These are phyloP conservation scores for Lucilia cuprina DNA, from an alignment of 1,140 invertebrate genomes.

Conservation along the genomic window DNA sequence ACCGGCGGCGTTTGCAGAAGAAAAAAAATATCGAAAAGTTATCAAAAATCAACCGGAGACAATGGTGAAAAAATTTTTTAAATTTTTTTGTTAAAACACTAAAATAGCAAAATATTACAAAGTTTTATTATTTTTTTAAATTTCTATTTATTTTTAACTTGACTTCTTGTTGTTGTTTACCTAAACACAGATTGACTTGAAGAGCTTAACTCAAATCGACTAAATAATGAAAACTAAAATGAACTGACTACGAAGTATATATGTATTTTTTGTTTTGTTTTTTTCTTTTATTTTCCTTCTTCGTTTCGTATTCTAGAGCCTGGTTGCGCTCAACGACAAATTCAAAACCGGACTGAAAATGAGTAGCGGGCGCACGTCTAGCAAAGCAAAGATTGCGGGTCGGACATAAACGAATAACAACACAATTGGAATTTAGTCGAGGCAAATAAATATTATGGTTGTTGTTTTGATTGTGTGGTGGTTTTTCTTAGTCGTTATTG, in stretches of 20 bases:
- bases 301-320: background rate
- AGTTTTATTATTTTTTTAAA: no score
- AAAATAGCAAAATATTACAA: no score
- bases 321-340: slow-evolving; percentile 49
- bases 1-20: background rate
- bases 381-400: slow-evolving; percentile 13
- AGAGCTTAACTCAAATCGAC: background rate
- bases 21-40: no score
- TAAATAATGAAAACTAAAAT: background rate
- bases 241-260: background rate
- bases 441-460: background rate
- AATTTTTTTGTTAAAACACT: no score
- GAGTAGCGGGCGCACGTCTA: slow-evolving; percentile 43
- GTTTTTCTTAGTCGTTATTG: background rate
- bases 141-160: no score
- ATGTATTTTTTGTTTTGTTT: background rate
- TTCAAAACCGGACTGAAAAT: slow-evolving; percentile 59
- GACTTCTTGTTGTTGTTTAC: no score
- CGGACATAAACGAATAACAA: slow-evolving; percentile 15
- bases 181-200: no score
- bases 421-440: slow-evolving; percentile 13
- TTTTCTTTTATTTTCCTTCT: background rate
- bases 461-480: background rate
- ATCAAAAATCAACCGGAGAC: no score
- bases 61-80: no score